phyloP scores from a whole-genome alignment of 2,888 invertebrate genomes.

The Thymelicus acteon region DNA sequence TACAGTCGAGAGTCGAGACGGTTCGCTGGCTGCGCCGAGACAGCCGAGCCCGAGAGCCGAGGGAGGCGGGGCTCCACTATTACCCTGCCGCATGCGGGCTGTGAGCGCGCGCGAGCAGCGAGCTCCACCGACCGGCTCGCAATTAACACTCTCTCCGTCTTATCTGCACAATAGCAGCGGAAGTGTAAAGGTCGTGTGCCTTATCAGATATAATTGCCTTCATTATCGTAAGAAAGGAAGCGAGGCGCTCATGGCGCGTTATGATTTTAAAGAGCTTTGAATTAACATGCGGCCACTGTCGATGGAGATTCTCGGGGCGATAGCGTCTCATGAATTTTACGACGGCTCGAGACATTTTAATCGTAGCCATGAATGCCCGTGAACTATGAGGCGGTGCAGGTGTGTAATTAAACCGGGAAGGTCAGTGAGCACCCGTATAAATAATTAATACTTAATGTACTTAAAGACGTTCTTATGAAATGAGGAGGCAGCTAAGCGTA shows the following conservation, averaged over 20 bases:
- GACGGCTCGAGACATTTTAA: conserved; percentile 73
- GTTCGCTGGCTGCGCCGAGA: conserved; percentile 62
- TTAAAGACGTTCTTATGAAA: conserved; percentile 77
- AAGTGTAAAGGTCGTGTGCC: conserved; percentile 80
- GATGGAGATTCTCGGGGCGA: conserved; percentile 63
- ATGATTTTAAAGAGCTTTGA: conserved; percentile 74
- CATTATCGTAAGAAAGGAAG: conserved; percentile 75
- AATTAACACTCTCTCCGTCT: conserved; percentile 70
- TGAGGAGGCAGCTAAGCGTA: conserved; percentile 76
- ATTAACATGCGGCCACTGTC: conserved; percentile 72
- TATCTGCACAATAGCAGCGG: conserved; percentile 61
- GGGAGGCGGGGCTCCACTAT: conserved; percentile 60
- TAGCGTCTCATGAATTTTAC: conserved; percentile 71
- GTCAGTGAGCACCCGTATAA: conserved; percentile 79
- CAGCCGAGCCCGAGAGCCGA: conserved; percentile 6
- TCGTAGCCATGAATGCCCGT: conserved; percentile 83
- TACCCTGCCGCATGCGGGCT: conserved; percentile 60
- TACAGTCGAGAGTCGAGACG: conserved; percentile 75
- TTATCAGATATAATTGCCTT: conserved; percentile 79
- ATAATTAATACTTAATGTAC: conserved; percentile 75
- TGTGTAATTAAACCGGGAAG: conserved; percentile 79
- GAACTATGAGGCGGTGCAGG: conserved; percentile 78
- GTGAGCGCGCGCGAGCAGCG: conserved; percentile 54
- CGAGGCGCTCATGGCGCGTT: conserved; percentile 69
- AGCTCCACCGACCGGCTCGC: conserved; percentile 51